phyloP scores from a whole-genome alignment of 2,113 vertebrate species.

The Haplotaxodon microlepis region DNA sequence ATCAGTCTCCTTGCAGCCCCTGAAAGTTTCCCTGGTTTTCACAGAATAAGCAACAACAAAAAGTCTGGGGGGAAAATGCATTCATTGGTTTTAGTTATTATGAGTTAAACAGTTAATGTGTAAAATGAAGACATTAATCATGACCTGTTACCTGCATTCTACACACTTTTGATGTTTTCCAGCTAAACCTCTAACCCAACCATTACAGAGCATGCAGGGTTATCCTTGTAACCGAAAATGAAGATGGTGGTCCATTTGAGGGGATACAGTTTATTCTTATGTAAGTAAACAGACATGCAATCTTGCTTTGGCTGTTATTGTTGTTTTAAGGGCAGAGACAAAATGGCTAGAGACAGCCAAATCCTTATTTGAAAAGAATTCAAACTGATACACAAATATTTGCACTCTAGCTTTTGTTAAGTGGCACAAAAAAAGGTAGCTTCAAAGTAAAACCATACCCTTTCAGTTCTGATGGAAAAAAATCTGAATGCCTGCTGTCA shows the following conservation, averaged over 20 bases:
- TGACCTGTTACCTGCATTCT: background rate
- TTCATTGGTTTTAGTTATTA: background rate
- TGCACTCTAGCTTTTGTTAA: background rate
- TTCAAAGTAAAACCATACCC: background rate
- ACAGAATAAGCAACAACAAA: background rate
- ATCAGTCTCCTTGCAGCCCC: background rate
- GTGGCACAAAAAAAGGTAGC: background rate
- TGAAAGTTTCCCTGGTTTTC: background rate
- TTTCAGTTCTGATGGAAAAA: background rate
- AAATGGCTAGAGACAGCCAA: background rate
- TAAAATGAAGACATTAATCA: background rate
- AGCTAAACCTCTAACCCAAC: background rate
- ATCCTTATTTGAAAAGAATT: background rate
- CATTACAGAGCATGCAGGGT: background rate
- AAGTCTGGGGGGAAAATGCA: rapidly evolving
- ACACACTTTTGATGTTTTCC: background rate
- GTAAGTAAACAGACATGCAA: background rate
- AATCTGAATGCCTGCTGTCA: background rate
- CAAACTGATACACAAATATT: background rate
- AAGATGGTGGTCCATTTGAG: background rate
- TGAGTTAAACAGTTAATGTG: background rate
- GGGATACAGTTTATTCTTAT: background rate
- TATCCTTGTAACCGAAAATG: background rate
- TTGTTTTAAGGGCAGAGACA: background rate
- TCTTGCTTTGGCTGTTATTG: background rate